Evolutionary conservation across 2,797 vertebrate species (phyloP).

Genomic region (Mus minutoides): DNA sequence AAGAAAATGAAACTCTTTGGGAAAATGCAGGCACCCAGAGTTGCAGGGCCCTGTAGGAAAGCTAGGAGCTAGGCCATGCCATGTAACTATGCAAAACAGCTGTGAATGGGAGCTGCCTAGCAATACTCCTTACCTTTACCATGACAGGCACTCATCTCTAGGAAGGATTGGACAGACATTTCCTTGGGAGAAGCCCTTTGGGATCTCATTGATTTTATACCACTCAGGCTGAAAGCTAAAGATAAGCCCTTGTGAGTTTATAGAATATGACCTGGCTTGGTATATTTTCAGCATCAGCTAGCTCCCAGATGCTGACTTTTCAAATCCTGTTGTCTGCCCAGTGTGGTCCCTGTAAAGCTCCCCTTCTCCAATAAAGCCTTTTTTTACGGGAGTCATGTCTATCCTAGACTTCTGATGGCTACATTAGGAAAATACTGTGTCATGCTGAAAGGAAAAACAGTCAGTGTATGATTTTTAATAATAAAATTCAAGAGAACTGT

Average conservation of each 20-base stretch:
- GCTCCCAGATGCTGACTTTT: constrained; percentile 17
- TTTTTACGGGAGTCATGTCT: neutral
- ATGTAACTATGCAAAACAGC: neutral
- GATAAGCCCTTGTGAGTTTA: constrained; percentile 27
- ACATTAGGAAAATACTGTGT: constrained; percentile 14
- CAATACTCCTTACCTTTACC: constrained; percentile 1
- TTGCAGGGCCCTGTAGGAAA: constrained; percentile 18
- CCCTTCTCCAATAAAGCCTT: constrained; percentile 5
- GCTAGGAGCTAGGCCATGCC: neutral
- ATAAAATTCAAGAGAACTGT: constrained; percentile 37
- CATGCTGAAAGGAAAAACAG: neutral
- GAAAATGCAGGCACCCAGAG: constrained; percentile 23
- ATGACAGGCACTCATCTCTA: neutral
- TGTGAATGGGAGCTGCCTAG: neutral
- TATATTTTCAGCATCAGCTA: constrained; percentile 2
- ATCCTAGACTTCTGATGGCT: neutral
- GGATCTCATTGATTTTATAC: neutral
- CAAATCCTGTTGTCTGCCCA: neutral
- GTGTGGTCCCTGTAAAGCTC: neutral
- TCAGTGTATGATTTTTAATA: constrained; percentile 24
- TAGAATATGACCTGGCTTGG: neutral
- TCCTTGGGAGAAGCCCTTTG: constrained; percentile 44
- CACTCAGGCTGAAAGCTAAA: neutral
- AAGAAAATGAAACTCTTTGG: constrained; percentile 49
- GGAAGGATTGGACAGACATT: constrained; percentile 26